Evolutionary conservation across 2,113 vertebrate species (phyloP), one percentile per base, ranked within the genome.

Genomic region (Chlamydotis undulata): DNA sequence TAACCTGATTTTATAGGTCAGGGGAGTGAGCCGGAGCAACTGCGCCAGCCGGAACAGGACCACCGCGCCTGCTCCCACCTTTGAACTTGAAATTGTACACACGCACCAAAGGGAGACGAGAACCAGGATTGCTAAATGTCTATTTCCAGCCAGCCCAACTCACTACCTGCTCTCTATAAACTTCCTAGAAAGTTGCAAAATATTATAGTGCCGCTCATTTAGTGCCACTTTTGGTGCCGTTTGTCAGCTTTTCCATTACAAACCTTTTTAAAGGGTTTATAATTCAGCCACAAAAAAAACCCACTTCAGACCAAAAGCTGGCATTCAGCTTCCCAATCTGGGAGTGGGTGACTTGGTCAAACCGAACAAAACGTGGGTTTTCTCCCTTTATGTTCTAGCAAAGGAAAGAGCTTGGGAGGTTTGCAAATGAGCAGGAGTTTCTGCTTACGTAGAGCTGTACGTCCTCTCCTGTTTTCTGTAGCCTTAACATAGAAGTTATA

Each of bases 171-270:
- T 79, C 78, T 83, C 90, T 91, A 60, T 47, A 93, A 97, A 89
- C 89, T 96, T 96, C 91, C 85, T 90, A 92, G 94, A 97, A 94
- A 96, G 87, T 81, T 97, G 73, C 91, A 96, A 94, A 97, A 87
- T 87, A 94, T 91, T 91, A 39, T 50, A 93, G 92, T 6, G 4
- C 85, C 83, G 87, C 77, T 96, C 43, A n/a, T 64, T 92, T 76
- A 80, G 79, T 89, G 86, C 87, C 85, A 84, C 93, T 96, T 50
- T 94, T 84, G 22, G 10, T 82, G 91, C 67, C 29, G 25, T 95
- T 94, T 97, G 97, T 97, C 97, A 97, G 91, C 90, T 73, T 97
- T 97, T 97, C 95, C 96, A 98, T 97, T 96, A 96, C 91, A 91
- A 96, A 93, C 70, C 65, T 89, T 94, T 96, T 94, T 81, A 89